Conservation (phyloP, 2,888 invertebrate genomes). For the Agriopis aurantiaria region DNA sequence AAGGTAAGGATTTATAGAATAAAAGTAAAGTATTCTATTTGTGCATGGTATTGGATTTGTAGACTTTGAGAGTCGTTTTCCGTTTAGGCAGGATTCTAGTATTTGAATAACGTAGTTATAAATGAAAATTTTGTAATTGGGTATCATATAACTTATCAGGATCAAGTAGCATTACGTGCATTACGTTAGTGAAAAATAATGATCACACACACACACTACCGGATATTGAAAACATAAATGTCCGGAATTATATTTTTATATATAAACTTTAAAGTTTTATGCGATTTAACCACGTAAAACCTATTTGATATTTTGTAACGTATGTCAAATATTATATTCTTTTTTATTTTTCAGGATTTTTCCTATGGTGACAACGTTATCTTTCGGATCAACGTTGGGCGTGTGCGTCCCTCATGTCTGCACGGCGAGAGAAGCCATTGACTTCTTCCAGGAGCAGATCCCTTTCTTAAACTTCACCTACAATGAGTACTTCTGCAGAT, state of each 20-base stretch:
- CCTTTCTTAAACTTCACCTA: conserved; percentile 55
- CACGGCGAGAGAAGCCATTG: conserved; percentile 54
- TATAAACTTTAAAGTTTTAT: neutral
- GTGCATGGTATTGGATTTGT: no score
- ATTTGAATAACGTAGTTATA: no score
- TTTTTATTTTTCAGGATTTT: conserved; percentile 48
- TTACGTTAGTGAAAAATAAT: neutral
- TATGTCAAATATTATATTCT: no score
- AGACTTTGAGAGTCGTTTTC: no score
- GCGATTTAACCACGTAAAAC: neutral
- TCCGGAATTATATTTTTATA: neutral
- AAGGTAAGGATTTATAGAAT: conserved; percentile 41
- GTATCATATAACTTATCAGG: neutral
- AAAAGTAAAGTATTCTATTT: neutral
- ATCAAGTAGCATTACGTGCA: neutral
- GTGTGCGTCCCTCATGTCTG: conserved; percentile 67
- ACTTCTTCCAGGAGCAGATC: conserved; percentile 50
- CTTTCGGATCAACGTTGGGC: conserved; percentile 46
- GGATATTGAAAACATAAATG: neutral
- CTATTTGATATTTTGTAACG: neutral
- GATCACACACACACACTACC: neutral
- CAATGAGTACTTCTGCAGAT: conserved; percentile 61
- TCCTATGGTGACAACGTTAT: conserved; percentile 44
- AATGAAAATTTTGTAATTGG: neutral
- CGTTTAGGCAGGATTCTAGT: no score